phyloP scores from a whole-genome alignment of 1,140 invertebrate species.

The Anastrepha obliqua region DNA sequence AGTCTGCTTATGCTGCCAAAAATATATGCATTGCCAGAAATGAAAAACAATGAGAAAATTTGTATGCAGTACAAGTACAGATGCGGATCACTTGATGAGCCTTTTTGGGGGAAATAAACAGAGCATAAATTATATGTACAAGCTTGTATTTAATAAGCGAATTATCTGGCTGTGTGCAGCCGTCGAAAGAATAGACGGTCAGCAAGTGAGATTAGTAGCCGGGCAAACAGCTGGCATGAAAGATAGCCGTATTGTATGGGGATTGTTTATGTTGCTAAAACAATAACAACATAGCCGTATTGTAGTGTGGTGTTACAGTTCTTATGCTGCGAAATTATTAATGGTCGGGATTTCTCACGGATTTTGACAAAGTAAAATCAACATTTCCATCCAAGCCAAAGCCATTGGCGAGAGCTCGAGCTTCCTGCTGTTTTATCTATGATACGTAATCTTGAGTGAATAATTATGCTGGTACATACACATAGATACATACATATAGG shows the following conservation, averaged over 20 bases:
- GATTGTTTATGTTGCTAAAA: background rate
- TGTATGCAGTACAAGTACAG: background rate
- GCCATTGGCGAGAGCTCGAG: background rate
- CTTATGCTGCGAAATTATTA: conserved; percentile 14
- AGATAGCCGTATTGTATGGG: background rate
- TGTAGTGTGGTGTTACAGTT: background rate
- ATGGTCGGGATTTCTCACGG: background rate
- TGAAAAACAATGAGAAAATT: background rate
- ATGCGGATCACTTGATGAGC: background rate
- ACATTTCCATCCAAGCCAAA: background rate
- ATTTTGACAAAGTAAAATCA: background rate
- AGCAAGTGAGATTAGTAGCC: background rate
- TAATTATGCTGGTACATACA: background rate
- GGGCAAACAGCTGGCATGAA: background rate
- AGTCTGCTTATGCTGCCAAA: background rate
- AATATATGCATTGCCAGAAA: background rate
- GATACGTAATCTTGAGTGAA: background rate
- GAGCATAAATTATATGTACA: background rate
- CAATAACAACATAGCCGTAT: too few species aligned
- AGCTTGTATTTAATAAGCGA: background rate
- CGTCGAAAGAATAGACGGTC: background rate
- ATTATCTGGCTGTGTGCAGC: background rate
- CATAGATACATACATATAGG: too few species aligned
- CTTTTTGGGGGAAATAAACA: background rate
- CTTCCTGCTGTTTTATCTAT: background rate